phyloP scores from a whole-genome alignment of 2,797 vertebrate species.

The Allobates femoralis region DNA sequence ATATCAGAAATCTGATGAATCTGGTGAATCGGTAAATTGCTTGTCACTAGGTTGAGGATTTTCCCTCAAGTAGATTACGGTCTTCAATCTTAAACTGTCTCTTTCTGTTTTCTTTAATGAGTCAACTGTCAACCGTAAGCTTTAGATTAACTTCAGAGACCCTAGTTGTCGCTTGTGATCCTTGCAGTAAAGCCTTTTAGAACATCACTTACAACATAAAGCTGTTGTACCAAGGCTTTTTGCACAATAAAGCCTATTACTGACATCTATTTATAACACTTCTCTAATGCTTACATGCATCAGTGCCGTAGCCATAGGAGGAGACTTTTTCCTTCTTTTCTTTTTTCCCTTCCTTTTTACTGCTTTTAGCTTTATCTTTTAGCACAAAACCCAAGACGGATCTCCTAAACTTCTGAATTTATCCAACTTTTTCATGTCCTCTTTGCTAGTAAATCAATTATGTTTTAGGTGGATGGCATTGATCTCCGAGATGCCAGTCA shows the following conservation, averaged over 20 bases:
- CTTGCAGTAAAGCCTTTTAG: slow-evolving; percentile 57
- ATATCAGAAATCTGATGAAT: no score
- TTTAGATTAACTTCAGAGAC: slow-evolving; percentile 45
- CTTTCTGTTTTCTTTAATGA: slow-evolving; percentile 52
- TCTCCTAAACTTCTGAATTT: neutral
- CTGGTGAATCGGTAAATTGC: neutral
- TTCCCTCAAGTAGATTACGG: slow-evolving; percentile 62
- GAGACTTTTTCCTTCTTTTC: neutral
- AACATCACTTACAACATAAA: slow-evolving; percentile 74
- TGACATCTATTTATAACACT: slow-evolving; percentile 68
- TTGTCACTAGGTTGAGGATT: neutral
- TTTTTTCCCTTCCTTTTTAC: neutral
- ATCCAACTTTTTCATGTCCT: neutral
- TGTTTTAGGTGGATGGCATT: slow-evolving; percentile 92
- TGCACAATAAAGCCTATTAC: slow-evolving; percentile 65
- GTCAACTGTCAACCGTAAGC: slow-evolving; percentile 36
- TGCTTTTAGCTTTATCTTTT: neutral
- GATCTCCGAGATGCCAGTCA: slow-evolving; percentile 97
- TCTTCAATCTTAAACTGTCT: slow-evolving; percentile 63
- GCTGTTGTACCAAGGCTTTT: slow-evolving; percentile 67
- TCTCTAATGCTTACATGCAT: slow-evolving; percentile 36
- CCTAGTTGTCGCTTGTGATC: slow-evolving; percentile 12
- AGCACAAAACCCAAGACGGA: neutral
- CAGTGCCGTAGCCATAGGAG: neutral
- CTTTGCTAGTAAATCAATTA: slow-evolving; percentile 26